These are phyloP conservation scores for Botia kubotai DNA, from an alignment of 2,797 vertebrate species.

Conservation along the genomic window DNA sequence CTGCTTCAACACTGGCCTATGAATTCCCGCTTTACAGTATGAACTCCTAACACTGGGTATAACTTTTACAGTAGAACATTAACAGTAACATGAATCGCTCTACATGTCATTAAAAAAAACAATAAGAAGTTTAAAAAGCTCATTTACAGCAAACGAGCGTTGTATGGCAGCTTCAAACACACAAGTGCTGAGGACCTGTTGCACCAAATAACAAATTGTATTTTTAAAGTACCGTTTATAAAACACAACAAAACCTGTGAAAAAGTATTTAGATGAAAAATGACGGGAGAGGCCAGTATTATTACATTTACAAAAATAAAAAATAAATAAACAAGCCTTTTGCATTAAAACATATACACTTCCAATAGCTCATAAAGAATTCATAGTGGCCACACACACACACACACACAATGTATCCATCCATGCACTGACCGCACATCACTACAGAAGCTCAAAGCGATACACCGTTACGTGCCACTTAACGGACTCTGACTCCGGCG, in stretches of 20 bases:
- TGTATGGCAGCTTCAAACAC: background rate
- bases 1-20: background rate
- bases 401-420: no score
- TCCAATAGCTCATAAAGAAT: background rate
- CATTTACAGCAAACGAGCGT: no score
- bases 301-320: background rate
- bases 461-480: background rate
- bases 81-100: background rate
- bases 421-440: background rate
- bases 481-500: background rate
- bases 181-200: background rate
- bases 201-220: background rate
- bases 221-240: background rate
- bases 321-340: background rate
- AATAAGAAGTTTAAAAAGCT: background rate
- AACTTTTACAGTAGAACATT: background rate
- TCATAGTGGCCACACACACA: background rate
- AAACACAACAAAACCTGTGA: no score
- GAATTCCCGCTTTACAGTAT: background rate
- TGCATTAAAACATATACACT: background rate
- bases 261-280: background rate
- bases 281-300: background rate
- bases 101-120: background rate
- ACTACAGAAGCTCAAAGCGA: background rate
- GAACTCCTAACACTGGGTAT: background rate